Evolutionary conservation across 2,888 invertebrate species (phyloP), one percentile per base, ranked within the genome.

Genomic region (Thera britannica): DNA sequence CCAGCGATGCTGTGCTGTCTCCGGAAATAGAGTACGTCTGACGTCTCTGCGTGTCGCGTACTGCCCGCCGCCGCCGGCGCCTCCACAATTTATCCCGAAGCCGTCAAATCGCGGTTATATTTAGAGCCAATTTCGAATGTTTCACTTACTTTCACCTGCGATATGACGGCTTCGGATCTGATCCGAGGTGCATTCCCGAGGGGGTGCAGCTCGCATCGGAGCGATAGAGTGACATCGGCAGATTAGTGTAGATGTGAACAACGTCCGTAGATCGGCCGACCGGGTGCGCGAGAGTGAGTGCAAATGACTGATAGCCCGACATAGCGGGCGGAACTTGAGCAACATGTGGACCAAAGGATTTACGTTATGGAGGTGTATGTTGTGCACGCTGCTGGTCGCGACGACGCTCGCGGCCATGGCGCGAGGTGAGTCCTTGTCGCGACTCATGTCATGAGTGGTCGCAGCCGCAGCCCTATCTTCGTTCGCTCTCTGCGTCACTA

Each of bases 1-100:
- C 94, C 94, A 93, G 94, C 94, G 92, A 94, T 94, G 94, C 94
- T 90, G 91, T 90, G 92, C 94, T 94, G 94, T 94, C 94, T 94
- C 94, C 93, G 92, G 91, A 92, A 92, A 94, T 94, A 94, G 92
- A 94, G 94, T 94, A 90, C 90, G 90, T 85, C 76, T 83, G 84
- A 80, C 80, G 80, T 76, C 80, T 82, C 76, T 80, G 78, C 84
- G 86, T 87, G 81, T 83, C 87, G 88, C 85, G 85, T 76, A 82
- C 84, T 81, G 79, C 78, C 79, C 79, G 44, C 44, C 38, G 75
- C 67, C 66, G 60, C 57, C 63, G 52, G 68, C 64, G 65, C 81
- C 78, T 79, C 79, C 82, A 82, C 83, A 82, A 75, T 79, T 79
- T 77, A 79, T 74, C 79, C 79, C 82, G 79, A 80, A 84, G 83